Evolutionary conservation across 2,113 vertebrate genomes (phyloP), one percentile per base, ranked within the genome.

Genomic region (Tetraodon nigroviridis): DNA sequence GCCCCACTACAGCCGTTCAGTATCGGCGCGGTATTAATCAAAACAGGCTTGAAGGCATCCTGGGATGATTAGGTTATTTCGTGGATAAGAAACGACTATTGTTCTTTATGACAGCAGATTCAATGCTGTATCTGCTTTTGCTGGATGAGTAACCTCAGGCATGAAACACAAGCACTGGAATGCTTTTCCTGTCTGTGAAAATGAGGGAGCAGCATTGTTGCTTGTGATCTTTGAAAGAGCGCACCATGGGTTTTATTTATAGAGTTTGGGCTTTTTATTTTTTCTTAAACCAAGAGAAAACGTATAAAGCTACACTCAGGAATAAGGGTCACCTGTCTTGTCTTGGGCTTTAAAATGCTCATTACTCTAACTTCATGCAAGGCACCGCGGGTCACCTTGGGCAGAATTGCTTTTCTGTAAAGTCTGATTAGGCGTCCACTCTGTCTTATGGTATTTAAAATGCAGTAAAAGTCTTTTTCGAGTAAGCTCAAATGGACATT

Each of bases 371-470:
- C 61, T 71, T 48, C 71, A 71, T 69, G 82, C 76, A 58, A 79
- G 71, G 84, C 83, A 71, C 49, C 32, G 15, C 29, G 49, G 83
- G 84, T 89, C 86, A 88, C 86, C 84, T 85, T 90, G 85, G 58
- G 44, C 70, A 78, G 79, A 81, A 86, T 87, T 87, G 84, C 86
- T 86, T 85, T 84, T 79, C 84, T 86, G 84, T 83, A 80, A 37
- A 79, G 64, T 85, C 83, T 90, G 79, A 90, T 89, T 88, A 87
- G 83, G 71, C 61, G 66, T 61, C 75, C 77, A 72, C 78, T 84
- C 79, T 59, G 73, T 88, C 88, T 87, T 74, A 57, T 78, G 80
- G 69, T 85, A 74, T 82, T 89, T 79, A 85, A 75, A 84, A 86
- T 84, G 62, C 57, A 29, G 17, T 60, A 72, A 82, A 84, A 69